A percentile compares a stretch with the other conserved stretches of the same genome.
These are phyloP conservation scores for Crocidura indochinensis DNA, from an alignment of 2,797 vertebrate genomes.

Conservation along the genomic window DNA sequence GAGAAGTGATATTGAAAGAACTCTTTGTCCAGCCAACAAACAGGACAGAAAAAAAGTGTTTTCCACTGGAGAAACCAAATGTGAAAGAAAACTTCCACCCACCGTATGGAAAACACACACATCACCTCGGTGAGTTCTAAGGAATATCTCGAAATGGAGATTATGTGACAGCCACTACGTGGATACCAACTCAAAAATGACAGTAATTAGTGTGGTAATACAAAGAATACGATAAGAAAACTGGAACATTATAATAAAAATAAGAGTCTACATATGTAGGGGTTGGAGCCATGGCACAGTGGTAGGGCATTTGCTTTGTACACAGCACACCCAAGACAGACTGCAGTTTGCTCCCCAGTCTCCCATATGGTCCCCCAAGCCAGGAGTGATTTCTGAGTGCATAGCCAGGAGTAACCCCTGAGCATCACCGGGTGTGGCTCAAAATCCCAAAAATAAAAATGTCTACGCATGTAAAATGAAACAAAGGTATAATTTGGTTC, in stretches of 20 bases:
- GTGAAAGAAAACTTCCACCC: slow-evolving; percentile 1
- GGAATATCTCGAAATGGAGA: slow-evolving; percentile 75
- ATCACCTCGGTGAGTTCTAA: slow-evolving; percentile 63
- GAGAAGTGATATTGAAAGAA: slow-evolving; percentile 73
- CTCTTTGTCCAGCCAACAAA: slow-evolving; percentile 79
- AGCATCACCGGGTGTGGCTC: too few species aligned
- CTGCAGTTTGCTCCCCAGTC: too few species aligned
- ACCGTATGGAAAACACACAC: slow-evolving; percentile 54
- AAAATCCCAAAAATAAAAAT: too few species aligned
- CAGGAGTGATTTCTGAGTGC: too few species aligned
- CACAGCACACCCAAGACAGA: too few species aligned
- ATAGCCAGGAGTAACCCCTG: too few species aligned
- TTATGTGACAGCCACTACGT: slow-evolving; percentile 77
- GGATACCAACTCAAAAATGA: slow-evolving; percentile 70
- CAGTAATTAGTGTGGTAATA: slow-evolving; percentile 61
- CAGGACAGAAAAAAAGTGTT: slow-evolving; percentile 71
- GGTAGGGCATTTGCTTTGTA: too few species aligned
- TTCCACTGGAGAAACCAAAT: slow-evolving; percentile 56
- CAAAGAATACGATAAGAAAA: slow-evolving; percentile 42
- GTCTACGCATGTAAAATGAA: not conserved
- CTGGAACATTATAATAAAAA: slow-evolving; percentile 53
- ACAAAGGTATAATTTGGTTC: not conserved
- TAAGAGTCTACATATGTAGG: not conserved
- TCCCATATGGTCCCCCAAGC: too few species aligned
- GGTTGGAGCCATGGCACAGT: too few species aligned